phyloP scores from a whole-genome alignment of 2,797 vertebrate species.

The Uromys caudimaculatus region DNA sequence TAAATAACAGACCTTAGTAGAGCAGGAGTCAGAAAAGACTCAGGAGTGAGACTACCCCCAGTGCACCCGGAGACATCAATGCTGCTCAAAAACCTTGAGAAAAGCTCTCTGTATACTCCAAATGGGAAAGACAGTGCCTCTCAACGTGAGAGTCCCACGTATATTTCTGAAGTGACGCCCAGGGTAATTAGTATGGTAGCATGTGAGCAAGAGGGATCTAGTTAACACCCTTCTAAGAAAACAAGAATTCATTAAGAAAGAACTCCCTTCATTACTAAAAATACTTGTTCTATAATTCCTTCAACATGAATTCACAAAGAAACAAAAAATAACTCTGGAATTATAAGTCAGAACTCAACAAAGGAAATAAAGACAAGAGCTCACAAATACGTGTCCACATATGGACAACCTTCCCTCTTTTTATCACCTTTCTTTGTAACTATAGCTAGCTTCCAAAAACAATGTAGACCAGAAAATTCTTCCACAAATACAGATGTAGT shows the following conservation, averaged over 20 bases:
- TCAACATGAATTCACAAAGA: constrained; percentile 51
- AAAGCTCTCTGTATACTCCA: not conserved
- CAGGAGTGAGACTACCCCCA: not conserved
- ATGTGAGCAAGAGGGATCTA: not conserved
- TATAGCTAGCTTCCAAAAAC: constrained; percentile 23
- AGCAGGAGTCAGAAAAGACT: not conserved
- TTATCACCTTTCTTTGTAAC: not conserved
- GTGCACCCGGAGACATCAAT: not conserved
- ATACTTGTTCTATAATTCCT: constrained; percentile 16
- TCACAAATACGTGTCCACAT: not conserved
- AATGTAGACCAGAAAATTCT: not conserved
- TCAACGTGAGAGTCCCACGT: constrained; percentile 2
- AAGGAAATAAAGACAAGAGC: not conserved
- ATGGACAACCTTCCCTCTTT: not conserved
- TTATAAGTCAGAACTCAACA: not conserved
- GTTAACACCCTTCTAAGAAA: constrained; percentile 14
- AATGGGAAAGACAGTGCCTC: not conserved
- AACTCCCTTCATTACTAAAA: constrained; percentile 46
- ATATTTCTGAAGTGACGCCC: not conserved
- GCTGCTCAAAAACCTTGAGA: not conserved
- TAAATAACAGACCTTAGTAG: not conserved
- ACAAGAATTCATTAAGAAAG: not conserved
- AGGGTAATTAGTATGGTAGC: not conserved
- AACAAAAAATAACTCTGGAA: constrained; percentile 25
- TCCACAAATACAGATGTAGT: not conserved